A percentile compares a stretch with the other conserved stretches of the same genome.
Evolutionary conservation across 30 jellyfish, hydroid and myxozoan genomes (phyloP).

Genomic region (Cassiopea xamachana): DNA sequence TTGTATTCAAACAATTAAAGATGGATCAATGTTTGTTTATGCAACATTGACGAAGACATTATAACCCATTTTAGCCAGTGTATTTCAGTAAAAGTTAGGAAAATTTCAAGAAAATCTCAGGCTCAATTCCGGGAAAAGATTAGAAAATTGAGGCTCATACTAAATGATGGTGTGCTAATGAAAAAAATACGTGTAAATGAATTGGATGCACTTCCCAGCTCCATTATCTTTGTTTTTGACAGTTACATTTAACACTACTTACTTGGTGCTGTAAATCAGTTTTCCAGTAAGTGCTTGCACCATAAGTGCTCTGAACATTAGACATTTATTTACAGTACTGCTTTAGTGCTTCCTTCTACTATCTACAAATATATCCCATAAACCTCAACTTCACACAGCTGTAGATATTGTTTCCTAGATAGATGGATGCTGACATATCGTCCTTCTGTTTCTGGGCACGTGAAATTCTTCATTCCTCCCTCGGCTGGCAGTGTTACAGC

Average conservation of each 20-base stretch:
- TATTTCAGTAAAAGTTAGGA: no score
- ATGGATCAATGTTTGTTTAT: no score
- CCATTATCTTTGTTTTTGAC: neutral
- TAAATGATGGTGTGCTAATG: no score
- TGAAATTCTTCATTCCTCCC: slow-evolving; percentile 2
- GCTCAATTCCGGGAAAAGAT: no score
- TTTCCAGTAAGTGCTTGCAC: neutral
- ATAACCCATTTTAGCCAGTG: no score
- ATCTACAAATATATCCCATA: slow-evolving; percentile 10
- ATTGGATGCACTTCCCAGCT: no score
- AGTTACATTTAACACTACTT: neutral
- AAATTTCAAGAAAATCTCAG: no score
- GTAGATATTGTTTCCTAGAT: neutral
- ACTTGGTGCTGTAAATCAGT: neutral
- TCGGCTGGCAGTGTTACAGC: neutral
- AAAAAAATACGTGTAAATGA: no score
- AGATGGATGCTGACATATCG: neutral
- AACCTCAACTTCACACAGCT: slow-evolving; percentile 1
- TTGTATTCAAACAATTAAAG: no score
- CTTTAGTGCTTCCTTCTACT: neutral
- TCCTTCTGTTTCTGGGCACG: slow-evolving; percentile 13
- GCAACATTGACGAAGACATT: neutral
- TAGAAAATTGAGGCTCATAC: neutral
- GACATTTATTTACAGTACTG: no score
- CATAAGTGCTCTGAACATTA: no score